A percentile compares a stretch with the other conserved stretches of the same genome.
Conservation (phyloP, 37 sponge, comb jelly and placozoan genomes). For the Tethya wilhelma region DNA sequence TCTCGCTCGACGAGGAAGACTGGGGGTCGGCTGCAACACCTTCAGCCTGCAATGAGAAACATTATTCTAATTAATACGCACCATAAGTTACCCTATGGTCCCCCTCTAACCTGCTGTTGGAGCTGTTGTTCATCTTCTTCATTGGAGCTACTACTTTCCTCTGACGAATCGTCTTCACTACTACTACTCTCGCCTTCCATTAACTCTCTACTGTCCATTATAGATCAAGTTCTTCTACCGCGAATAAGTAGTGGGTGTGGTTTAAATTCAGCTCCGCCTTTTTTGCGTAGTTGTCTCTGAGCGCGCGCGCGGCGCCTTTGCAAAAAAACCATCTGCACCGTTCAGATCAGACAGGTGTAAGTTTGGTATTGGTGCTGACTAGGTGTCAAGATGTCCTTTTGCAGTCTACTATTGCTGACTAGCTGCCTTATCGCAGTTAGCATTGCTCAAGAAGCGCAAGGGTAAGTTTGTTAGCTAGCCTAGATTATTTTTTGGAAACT, state of each 20-base stretch:
- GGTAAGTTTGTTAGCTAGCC: constrained; percentile 4
- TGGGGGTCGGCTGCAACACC: background rate
- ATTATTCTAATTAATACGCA: constrained; percentile 31
- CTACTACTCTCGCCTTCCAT: constrained; percentile 23
- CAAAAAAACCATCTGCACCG: no score
- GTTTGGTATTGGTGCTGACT: no score
- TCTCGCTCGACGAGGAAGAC: constrained; percentile 32
- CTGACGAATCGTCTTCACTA: constrained; percentile 43
- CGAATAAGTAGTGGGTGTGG: no score
- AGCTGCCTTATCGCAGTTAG: background rate
- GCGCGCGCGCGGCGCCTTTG: no score
- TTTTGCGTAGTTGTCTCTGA: no score
- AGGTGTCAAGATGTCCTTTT: no score
- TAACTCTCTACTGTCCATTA: background rate
- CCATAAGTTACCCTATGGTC: background rate
- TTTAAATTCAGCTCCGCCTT: no score
- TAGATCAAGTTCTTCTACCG: no score
- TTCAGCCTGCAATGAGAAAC: background rate
- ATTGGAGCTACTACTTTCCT: constrained; percentile 22
- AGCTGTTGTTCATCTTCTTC: constrained; percentile 19
- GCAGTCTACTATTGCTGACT: no score
- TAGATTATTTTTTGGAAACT: background rate
- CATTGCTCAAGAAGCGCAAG: background rate
- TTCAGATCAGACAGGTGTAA: no score
- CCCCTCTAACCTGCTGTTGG: background rate